phyloP scores from a whole-genome alignment of 2,113 vertebrate genomes.

The Myrmophylax atrothorax region DNA sequence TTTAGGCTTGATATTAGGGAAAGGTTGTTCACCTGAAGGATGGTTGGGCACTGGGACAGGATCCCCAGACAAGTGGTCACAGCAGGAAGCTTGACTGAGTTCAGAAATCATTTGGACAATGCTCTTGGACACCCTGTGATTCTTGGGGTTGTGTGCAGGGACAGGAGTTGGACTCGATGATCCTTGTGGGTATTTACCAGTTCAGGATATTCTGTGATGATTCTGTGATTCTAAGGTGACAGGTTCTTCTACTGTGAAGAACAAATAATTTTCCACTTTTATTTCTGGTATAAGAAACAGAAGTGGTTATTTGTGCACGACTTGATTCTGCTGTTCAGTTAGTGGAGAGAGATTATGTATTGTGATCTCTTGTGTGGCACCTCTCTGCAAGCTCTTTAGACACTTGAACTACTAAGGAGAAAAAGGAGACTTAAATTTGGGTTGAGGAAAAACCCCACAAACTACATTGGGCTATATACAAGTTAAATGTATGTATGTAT shows the following conservation, averaged over 20 bases:
- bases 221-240: background rate
- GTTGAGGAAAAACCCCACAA: background rate
- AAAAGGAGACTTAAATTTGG: background rate
- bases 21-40: background rate
- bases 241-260: background rate
- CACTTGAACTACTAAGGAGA: background rate
- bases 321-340: background rate
- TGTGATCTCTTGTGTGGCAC: background rate
- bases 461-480: background rate
- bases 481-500: accelerated
- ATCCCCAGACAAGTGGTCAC: background rate
- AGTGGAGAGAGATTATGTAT: background rate
- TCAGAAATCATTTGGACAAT: background rate
- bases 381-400: background rate
- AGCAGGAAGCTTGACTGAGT: background rate
- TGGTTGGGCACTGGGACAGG: background rate
- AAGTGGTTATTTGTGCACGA: background rate
- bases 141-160: no score
- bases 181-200: background rate
- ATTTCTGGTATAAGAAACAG: background rate
- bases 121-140: accelerated
- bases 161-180: background rate
- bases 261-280: background rate
- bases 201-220: background rate
- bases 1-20: background rate